Conservation (phyloP, 1,140 invertebrate species). For the Drosophila ohnishii region DNA sequence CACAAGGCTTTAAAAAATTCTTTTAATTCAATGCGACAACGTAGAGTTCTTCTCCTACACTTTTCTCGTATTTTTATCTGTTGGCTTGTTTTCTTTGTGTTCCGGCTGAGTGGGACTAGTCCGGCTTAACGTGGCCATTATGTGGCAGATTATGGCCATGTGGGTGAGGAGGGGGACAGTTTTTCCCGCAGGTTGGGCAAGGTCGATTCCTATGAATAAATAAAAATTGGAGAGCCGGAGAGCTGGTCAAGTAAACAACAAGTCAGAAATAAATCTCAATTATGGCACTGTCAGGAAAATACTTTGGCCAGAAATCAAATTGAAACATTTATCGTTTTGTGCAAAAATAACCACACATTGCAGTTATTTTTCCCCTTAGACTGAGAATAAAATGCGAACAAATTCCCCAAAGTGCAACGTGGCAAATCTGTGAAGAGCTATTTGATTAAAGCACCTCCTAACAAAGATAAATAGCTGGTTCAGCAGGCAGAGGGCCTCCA, state of each 20-base stretch:
- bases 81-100: slow-evolving; percentile 25
- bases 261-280: slow-evolving; percentile 60
- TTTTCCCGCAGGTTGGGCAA: background rate
- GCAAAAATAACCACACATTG: slow-evolving; percentile 39
- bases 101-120: slow-evolving; percentile 36
- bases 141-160: slow-evolving; percentile 40
- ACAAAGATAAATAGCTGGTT: slow-evolving; percentile 16
- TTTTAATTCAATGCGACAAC: slow-evolving; percentile 17
- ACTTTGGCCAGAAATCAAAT: slow-evolving; percentile 28
- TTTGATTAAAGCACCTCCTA: slow-evolving; percentile 11
- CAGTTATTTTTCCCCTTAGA: slow-evolving; percentile 32
- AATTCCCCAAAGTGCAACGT: slow-evolving; percentile 6
- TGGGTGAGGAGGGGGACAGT: background rate
- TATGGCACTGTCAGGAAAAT: slow-evolving; percentile 33
- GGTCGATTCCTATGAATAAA: slow-evolving; percentile 28
- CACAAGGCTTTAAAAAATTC: slow-evolving; percentile 16
- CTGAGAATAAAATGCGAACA: slow-evolving; percentile 12
- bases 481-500: background rate
- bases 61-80: slow-evolving; percentile 17
- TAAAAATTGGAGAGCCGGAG: slow-evolving; percentile 22
- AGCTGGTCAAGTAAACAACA: slow-evolving; percentile 42
- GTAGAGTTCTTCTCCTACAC: background rate
- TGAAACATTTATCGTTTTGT: slow-evolving; percentile 20
- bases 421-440: background rate
- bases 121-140: slow-evolving; percentile 41